Evolutionary conservation across 2,113 vertebrate genomes (phyloP).

Genomic region (Percina caprodes): DNA sequence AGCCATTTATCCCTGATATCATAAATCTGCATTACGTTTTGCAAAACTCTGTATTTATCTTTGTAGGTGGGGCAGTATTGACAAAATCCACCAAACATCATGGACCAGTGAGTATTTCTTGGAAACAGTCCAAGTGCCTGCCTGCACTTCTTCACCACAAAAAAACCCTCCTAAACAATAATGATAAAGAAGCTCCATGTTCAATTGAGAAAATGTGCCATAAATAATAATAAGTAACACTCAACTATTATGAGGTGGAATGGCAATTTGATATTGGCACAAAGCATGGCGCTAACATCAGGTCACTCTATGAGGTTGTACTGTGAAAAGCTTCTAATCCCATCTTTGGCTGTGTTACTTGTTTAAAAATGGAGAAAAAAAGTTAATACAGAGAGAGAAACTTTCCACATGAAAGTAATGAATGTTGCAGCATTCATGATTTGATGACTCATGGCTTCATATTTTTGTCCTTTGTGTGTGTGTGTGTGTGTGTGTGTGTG

Average conservation of each 20-base stretch:
- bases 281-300: constrained; percentile 8
- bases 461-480: constrained; percentile 6
- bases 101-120: constrained; percentile 81
- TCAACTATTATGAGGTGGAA: constrained; percentile 33
- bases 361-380: not conserved
- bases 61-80: constrained; percentile 42
- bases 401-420: not conserved
- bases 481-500: constrained; percentile 24
- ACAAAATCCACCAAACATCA: constrained; percentile 52
- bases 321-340: not conserved
- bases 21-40: not conserved
- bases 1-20: not conserved
- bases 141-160: not conserved
- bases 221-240: constrained; percentile 10
- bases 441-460: not conserved
- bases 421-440: not conserved
- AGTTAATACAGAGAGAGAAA: not conserved
- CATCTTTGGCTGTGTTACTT: not conserved
- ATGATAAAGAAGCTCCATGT: not conserved
- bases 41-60: not conserved
- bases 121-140: constrained; percentile 3
- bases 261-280: constrained; percentile 14
- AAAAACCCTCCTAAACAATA: not conserved
- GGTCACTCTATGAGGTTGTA: not conserved
- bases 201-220: constrained; percentile 1